Evolutionary conservation across 2,113 vertebrate genomes (phyloP), one percentile per base, ranked within the genome.

Genomic region (Hypomesus transpacificus): DNA sequence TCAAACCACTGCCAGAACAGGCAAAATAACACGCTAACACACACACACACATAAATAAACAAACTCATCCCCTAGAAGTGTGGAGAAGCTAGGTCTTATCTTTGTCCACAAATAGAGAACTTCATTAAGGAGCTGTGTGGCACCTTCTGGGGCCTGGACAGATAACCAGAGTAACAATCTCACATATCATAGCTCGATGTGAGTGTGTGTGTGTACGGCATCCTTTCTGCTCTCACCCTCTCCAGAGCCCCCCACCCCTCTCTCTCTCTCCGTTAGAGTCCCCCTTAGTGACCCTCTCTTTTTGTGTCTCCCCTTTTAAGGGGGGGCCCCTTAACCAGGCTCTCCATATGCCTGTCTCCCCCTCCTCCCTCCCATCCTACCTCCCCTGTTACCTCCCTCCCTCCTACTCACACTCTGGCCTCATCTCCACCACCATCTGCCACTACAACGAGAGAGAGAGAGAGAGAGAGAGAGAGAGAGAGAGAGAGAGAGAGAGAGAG

Each of bases 261-360:
- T 85, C 91, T 89, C 92, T 89, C 57, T 54, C 53, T 54, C 53
- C 9, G 53, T 54, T 14, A 54, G 53, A 34, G 84, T 59, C 89
- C 77, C 89, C 90, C 82, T 69, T 91, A 85, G 31, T 34, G 31
- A 34, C 85, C 88, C 86, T 80, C 87, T 91, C 82, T 78, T 86
- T 88, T 90, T 91, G 86, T 93, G 94, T 84, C 85, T 79, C 85
- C 87, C 84, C 81, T 72, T 93, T 94, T 90, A 93, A 93, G 94
- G 93, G 93, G 95, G 95, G 95, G 92, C 90, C 86, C 87, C 94
- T 98, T 98, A 98, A 98, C 96, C 95, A 97, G 95, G 94, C 95
- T 95, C 92, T 92, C 96, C 95, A 97, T 98, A 98, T 97, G 95
- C 94, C 95, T 91, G 91, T 91, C 87, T 86, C 87, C 87, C 79